Evolutionary conservation across 2,113 vertebrate species (phyloP).

Genomic region (Corvus moneduloides): DNA sequence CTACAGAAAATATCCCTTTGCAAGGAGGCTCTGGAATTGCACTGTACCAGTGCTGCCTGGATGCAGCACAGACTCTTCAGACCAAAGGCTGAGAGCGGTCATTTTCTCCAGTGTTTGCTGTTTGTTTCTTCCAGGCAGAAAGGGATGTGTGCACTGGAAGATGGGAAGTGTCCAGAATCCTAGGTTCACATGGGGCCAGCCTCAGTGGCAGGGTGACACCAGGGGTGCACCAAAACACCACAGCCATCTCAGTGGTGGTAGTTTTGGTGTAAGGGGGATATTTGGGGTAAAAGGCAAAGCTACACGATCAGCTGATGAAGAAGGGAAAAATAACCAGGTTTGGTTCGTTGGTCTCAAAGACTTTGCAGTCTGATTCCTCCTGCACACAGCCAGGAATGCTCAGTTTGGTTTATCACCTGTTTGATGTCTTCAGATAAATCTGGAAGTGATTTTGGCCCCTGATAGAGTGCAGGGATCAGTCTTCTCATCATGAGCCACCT

Average conservation of each 20-base stretch:
- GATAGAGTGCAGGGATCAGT: not conserved
- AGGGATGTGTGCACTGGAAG: not conserved
- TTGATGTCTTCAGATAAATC: not conserved
- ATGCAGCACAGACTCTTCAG: not conserved
- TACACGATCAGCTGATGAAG: accelerated
- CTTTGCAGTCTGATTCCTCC: not conserved
- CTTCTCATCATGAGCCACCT: accelerated
- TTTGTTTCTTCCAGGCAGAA: not conserved
- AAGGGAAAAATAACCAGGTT: not conserved
- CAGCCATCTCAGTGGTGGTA: not conserved
- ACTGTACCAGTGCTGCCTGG: not conserved
- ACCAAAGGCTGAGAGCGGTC: not conserved
- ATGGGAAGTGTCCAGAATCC: not conserved
- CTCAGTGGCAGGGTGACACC: not conserved
- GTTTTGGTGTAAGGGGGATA: not conserved
- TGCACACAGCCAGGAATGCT: accelerated
- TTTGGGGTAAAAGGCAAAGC: not conserved
- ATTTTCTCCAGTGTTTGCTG: not conserved
- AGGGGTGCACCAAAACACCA: not conserved
- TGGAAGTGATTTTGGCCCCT: not conserved
- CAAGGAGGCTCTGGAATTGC: not conserved
- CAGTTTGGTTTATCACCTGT: not conserved
- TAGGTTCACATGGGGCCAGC: not conserved
- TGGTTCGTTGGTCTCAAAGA: not conserved
- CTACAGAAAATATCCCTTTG: not conserved